Evolutionary conservation across 2,113 vertebrate species (phyloP).

Genomic region (Corythornis vintsioides): DNA sequence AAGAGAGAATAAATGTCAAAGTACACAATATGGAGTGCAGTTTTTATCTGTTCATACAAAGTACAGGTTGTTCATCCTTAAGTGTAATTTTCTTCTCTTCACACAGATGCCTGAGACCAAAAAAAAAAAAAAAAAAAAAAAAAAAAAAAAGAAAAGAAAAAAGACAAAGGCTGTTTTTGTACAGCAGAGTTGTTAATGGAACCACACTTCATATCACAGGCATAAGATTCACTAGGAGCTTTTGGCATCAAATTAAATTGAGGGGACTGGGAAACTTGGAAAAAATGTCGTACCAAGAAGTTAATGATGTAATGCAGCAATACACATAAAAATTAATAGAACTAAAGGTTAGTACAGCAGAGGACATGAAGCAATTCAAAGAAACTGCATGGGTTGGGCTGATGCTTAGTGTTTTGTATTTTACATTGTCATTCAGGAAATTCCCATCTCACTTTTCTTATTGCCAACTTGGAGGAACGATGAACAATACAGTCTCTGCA

Average conservation of each 20-base stretch:
- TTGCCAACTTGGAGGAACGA: neutral
- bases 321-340: constrained; percentile 22
- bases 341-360: constrained; percentile 28
- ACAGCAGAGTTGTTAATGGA: neutral
- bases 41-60: neutral
- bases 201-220: neutral
- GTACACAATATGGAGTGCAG: neutral
- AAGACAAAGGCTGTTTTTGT: neutral
- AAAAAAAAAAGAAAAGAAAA: constrained; percentile 6
- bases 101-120: neutral
- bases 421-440: neutral
- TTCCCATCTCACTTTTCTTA: neutral
- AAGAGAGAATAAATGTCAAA: neutral
- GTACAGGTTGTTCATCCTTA: neutral
- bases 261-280: neutral
- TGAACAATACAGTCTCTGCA: neutral
- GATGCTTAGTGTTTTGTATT: constrained; percentile 14
- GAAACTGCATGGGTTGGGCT: constrained; percentile 17
- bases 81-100: neutral
- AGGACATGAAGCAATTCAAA: constrained; percentile 11
- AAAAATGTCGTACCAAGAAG: constrained; percentile 42
- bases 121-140: neutral
- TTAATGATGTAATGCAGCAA: constrained; percentile 39
- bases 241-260: constrained; percentile 30
- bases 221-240: constrained; percentile 11